phyloP scores from a whole-genome alignment of 2,888 invertebrate genomes.

The Colostygia pectinataria region DNA sequence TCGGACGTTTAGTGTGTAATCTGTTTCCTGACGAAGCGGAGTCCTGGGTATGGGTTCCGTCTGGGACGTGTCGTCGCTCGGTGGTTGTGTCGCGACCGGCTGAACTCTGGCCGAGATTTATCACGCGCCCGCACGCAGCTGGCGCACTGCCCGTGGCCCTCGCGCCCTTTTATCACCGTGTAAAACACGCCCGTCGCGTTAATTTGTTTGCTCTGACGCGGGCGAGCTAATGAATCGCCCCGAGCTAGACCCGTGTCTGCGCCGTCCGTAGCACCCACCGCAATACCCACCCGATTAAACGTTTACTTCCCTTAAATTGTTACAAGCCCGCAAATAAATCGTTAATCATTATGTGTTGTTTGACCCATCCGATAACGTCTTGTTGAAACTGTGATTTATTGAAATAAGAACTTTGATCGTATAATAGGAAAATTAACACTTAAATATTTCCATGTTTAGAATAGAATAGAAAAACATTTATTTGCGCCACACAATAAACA shows the following conservation, averaged over 20 bases:
- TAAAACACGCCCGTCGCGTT: slow-evolving; percentile 78
- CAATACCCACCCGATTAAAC: slow-evolving; percentile 60
- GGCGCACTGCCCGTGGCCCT: slow-evolving; percentile 64
- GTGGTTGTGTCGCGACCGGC: slow-evolving; percentile 14
- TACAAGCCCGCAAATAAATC: slow-evolving; percentile 70
- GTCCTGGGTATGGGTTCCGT: slow-evolving; percentile 17
- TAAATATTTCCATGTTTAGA: too few species aligned
- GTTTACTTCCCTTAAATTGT: slow-evolving; percentile 74
- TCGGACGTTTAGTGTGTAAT: slow-evolving; percentile 20
- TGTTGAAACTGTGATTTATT: slow-evolving; percentile 40
- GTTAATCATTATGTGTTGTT: slow-evolving; percentile 62
- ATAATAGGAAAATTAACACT: slow-evolving; percentile 9
- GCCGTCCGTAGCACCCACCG: slow-evolving; percentile 43
- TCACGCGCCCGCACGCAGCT: slow-evolving; percentile 71
- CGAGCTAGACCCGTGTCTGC: slow-evolving; percentile 73
- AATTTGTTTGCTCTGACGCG: slow-evolving; percentile 82
- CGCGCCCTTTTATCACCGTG: slow-evolving; percentile 77
- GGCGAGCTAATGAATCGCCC: slow-evolving; percentile 79
- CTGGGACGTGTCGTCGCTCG: slow-evolving; percentile 14
- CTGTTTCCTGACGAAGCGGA: slow-evolving; percentile 21
- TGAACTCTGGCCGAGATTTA: slow-evolving; percentile 61
- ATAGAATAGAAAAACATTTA: too few species aligned
- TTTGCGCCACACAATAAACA: too few species aligned
- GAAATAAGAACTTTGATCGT: slow-evolving; percentile 12
- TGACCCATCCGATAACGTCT: slow-evolving; percentile 45